Evolutionary conservation across 2,113 vertebrate genomes (phyloP).

Genomic region (Vidua chalybeata): DNA sequence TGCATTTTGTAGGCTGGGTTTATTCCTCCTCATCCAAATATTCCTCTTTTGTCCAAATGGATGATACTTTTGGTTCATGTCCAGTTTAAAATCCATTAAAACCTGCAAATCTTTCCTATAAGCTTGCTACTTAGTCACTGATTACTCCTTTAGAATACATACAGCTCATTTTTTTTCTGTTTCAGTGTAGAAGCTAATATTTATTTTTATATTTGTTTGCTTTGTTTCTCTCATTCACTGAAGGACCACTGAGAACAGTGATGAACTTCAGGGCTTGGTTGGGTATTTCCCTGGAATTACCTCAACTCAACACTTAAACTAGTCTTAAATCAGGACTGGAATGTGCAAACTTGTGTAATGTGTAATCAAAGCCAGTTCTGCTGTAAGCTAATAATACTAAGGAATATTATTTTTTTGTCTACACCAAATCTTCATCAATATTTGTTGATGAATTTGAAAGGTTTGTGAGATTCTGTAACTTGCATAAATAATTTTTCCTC

Average conservation of each 20-base stretch:
- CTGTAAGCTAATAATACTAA: neutral
- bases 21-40: neutral
- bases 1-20: neutral
- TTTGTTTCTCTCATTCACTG: neutral
- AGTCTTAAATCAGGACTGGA: neutral
- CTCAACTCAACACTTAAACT: neutral
- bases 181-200: neutral
- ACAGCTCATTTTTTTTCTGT: neutral
- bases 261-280: neutral
- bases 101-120: neutral
- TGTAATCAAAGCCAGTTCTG: neutral
- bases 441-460: neutral
- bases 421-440: neutral
- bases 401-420: neutral
- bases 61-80: neutral
- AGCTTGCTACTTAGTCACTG: neutral
- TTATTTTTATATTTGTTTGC: neutral
- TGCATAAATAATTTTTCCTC: neutral
- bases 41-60: neutral
- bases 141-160: neutral
- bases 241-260: neutral
- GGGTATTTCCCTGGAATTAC: neutral
- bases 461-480: neutral
- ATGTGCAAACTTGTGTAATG: neutral
- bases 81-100: neutral